Base-by-base conservation (phyloP, 1,140 invertebrate genomes). In the Drosophila bocqueti region DNA sequence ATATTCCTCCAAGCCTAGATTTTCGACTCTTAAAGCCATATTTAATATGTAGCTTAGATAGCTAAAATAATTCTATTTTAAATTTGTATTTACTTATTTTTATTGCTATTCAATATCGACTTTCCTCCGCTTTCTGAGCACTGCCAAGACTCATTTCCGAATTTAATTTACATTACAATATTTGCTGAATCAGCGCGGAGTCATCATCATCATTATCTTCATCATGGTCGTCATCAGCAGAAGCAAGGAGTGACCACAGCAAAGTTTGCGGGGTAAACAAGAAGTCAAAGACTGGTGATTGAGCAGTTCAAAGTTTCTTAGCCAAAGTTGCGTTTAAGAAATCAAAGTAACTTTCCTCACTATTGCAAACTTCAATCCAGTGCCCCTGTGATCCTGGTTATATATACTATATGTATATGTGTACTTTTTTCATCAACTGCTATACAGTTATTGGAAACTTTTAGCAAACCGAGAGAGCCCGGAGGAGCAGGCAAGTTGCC, bases 401-500 rank as follows among this genome's bases (percentile, higher is more conserved):
- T 38, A 40, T 40, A 40, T 38, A 55, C 18, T 58, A 29, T 15
- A 42, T 68, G 18, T 49, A 42, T 49, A 49, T 73, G 55, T 46
- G 24, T 50, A 60, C 54, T 80, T 78, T 77, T 74, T 73, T 89
- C 84, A 87, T 89, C 80, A 89, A 87, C 76, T 83, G 68, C 77
- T 87, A 47, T 87, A 71, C 73, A 89, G 76, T 81, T 87, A 89
- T 87, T 89, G 77, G 43, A 81, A 87, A 87, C 84, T 87, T 87
- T 87, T 61, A 24, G 34, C 47, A 50, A 59, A 16, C 46, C 40
- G 16, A 50, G 18, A 26, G 46, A 26, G 46, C 36, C 21, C 52
- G 52, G 21, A 55, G 52, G 21, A 55, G 52, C 64, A 21, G 71
- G 42, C 64, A 79, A 83, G 59, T 87, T 83, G 76, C 65, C 40